Evolutionary conservation across 2,113 vertebrate genomes (phyloP).

Genomic region (Fregetta grallaria): DNA sequence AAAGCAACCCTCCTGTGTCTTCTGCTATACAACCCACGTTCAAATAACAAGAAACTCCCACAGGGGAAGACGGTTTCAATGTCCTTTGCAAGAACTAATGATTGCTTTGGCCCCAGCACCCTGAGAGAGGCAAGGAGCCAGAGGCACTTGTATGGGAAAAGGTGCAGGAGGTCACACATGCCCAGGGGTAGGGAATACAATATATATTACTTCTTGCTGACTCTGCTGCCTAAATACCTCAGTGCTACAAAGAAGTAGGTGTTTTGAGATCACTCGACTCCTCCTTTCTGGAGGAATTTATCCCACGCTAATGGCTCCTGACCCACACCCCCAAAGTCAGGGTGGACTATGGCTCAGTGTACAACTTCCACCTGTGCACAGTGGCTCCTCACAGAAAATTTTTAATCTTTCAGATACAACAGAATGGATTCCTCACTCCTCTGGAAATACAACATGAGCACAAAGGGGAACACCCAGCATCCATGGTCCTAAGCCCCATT

Average conservation of each 20-base stretch:
- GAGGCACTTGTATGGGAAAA: neutral
- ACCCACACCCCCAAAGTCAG: rapidly evolving
- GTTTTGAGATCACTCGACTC: neutral
- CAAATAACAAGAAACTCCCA: neutral
- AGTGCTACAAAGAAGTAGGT: neutral
- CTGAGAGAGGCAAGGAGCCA: neutral
- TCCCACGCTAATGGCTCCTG: neutral
- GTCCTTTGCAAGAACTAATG: neutral
- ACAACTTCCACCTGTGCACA: neutral
- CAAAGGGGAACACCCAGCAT: neutral
- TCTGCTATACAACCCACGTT: neutral
- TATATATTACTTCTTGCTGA: neutral
- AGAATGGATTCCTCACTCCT: neutral
- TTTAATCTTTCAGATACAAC: neutral
- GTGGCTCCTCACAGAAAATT: neutral
- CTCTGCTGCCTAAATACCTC: neutral
- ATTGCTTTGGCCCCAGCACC: slow-evolving; percentile 9
- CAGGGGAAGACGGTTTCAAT: neutral
- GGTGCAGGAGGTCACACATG: neutral
- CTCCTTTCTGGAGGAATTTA: neutral
- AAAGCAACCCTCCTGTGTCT: neutral
- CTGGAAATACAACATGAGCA: neutral
- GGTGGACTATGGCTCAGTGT: neutral
- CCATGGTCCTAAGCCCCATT: neutral
- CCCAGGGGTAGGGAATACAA: neutral